These are phyloP conservation scores for Drosophila ogumai DNA, from an alignment of 1,140 invertebrate species.

Conservation along the genomic window DNA sequence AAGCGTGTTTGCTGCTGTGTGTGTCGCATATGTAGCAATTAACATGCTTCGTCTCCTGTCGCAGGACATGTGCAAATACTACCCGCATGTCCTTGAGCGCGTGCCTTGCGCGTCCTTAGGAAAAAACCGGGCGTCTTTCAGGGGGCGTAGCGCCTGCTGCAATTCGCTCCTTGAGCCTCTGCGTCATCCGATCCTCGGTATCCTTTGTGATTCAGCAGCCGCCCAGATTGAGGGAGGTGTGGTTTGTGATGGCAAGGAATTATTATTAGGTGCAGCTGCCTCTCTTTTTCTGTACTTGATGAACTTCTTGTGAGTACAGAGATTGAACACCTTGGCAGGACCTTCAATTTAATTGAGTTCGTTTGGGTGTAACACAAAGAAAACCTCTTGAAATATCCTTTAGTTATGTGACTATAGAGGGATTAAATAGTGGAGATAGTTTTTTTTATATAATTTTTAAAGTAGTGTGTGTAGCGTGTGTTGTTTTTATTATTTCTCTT, in stretches of 20 bases:
- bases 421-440: background rate
- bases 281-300: slow-evolving; percentile 7
- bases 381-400: background rate
- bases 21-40: slow-evolving; percentile 83
- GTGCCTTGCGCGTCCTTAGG: slow-evolving; percentile 49
- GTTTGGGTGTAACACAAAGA: background rate
- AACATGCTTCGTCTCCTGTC: slow-evolving; percentile 48
- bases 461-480: too few relatives aligned
- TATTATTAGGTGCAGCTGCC: slow-evolving; percentile 35
- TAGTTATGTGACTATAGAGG: background rate
- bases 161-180: slow-evolving; percentile 36
- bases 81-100: slow-evolving; percentile 62
- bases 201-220: slow-evolving; percentile 20
- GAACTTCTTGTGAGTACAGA: slow-evolving; percentile 29
- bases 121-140: slow-evolving; percentile 38
- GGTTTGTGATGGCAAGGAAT: slow-evolving; percentile 28
- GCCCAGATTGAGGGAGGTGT: slow-evolving; percentile 35
- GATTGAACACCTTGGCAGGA: slow-evolving; percentile 4
- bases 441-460: too few relatives aligned
- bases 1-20: slow-evolving; percentile 63
- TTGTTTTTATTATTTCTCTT: background rate
- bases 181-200: slow-evolving; percentile 53
- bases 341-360: slow-evolving; percentile 4
- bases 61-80: slow-evolving; percentile 74
- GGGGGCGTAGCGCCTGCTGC: slow-evolving; percentile 68